phyloP scores from a whole-genome alignment of 1,140 invertebrate species.

The Dysdera silvatica region DNA sequence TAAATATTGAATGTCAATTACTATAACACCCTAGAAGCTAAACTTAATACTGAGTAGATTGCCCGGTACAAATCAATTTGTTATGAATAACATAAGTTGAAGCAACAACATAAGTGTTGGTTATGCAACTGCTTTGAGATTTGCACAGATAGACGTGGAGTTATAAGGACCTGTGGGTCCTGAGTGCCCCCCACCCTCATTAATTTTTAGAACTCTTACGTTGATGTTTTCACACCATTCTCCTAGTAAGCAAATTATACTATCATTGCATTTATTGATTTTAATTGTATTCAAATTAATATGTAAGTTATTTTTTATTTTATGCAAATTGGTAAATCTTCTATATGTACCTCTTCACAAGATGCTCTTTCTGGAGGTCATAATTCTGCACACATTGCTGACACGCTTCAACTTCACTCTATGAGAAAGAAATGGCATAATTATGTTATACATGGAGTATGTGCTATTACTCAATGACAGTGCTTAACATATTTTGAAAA shows the following conservation, averaged over 20 bases:
- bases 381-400: slow-evolving; percentile 6
- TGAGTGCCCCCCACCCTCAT: no score
- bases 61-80: no score
- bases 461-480: not conserved
- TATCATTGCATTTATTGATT: not conserved
- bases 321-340: not conserved
- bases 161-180: no score
- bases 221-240: not conserved
- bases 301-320: not conserved
- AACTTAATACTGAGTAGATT: no score
- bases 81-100: no score
- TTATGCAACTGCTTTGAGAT: no score
- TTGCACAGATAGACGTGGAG: no score
- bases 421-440: not conserved
- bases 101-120: no score
- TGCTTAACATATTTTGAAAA: not conserved
- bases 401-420: slow-evolving; percentile 20
- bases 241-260: not conserved
- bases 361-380: slow-evolving; percentile 22
- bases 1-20: no score
- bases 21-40: no score
- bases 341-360: slow-evolving; percentile 18
- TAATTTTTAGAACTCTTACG: not conserved
- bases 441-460: not conserved
- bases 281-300: not conserved